phyloP scores from a whole-genome alignment of 2,888 invertebrate species.

The Eristalis tenax region DNA sequence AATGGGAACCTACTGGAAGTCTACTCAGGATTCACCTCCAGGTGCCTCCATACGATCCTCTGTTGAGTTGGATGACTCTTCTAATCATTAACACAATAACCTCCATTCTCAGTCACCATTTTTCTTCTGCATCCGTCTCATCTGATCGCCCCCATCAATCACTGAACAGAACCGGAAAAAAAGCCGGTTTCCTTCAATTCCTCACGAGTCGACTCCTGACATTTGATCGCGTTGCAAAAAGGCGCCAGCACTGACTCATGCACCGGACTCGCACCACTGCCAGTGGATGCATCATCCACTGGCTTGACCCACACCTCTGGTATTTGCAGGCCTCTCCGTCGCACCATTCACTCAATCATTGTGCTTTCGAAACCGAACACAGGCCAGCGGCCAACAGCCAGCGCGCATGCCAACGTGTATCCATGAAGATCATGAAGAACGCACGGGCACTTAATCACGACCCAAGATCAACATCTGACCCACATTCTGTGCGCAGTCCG shows the following conservation, averaged over 20 bases:
- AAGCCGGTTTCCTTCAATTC: neutral
- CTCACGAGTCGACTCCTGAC: neutral
- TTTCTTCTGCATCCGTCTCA: neutral
- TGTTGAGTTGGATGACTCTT: too few relatives aligned
- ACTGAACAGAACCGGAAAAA: neutral
- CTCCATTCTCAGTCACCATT: neutral
- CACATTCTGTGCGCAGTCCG: constrained; percentile 20
- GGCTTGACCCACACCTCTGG: constrained; percentile 6
- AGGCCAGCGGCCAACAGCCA: neutral
- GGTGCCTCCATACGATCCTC: too few relatives aligned
- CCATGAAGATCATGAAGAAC: constrained; percentile 7
- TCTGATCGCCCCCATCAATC: neutral
- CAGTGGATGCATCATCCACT: neutral
- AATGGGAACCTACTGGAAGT: neutral
- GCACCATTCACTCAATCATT: constrained; percentile 23
- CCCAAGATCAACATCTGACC: constrained; percentile 31
- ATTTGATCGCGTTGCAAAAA: neutral
- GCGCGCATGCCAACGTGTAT: constrained; percentile 2
- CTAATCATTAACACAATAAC: neutral
- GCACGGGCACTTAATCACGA: constrained; percentile 39
- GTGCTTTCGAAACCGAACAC: constrained; percentile 24
- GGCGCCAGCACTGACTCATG: neutral
- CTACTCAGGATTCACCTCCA: neutral
- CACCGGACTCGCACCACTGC: neutral
- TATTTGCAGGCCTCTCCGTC: neutral